Conservation (phyloP, 2,888 invertebrate species). For the Xylophagus ater region DNA sequence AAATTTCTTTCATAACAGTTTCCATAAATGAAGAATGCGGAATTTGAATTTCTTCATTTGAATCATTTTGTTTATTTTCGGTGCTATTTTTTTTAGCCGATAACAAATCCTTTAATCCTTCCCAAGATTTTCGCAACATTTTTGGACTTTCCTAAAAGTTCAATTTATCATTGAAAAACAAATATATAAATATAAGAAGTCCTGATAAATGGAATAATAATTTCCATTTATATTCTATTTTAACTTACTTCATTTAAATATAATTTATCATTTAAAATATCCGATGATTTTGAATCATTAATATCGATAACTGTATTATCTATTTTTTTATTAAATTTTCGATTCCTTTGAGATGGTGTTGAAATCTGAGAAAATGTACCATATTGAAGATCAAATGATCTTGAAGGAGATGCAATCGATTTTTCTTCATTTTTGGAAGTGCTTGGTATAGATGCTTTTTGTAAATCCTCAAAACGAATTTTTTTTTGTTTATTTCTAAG, state of each 20-base stretch:
- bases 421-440: too few species aligned
- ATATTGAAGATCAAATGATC: not conserved
- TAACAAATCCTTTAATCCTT: constrained; percentile 18
- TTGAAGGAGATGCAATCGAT: not conserved
- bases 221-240: not conserved
- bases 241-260: not conserved
- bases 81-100: constrained; percentile 14
- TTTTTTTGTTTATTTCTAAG: constrained; percentile 1
- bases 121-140: constrained; percentile 20
- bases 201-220: not conserved
- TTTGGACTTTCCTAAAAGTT: constrained; percentile 13
- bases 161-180: constrained; percentile 7
- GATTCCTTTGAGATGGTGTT: not conserved
- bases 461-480: not conserved
- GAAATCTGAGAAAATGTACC: not conserved
- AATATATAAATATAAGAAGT: constrained; percentile 1
- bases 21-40: constrained; percentile 29
- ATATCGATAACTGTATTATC: not conserved
- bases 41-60: constrained; percentile 17
- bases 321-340: not conserved
- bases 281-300: not conserved
- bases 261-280: not conserved
- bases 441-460: too few species aligned
- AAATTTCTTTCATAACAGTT: constrained; percentile 42
- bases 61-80: constrained; percentile 15